These are phyloP conservation scores for Sminthopsis crassicaudata DNA, from an alignment of 2,113 vertebrate species.

Conservation along the genomic window DNA sequence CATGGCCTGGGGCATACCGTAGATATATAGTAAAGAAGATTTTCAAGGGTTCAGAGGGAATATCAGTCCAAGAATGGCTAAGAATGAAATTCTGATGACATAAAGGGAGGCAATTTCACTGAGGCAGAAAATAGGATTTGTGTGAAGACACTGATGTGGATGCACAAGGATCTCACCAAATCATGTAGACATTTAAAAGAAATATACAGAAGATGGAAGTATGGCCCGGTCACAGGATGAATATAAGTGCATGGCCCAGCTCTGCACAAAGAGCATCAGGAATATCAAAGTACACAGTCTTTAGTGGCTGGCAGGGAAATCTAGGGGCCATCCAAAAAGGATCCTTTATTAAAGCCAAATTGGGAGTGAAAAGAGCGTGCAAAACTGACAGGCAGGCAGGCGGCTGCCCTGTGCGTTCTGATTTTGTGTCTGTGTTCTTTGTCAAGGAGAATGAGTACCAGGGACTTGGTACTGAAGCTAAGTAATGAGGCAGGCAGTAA, in stretches of 20 bases:
- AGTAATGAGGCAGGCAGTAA: neutral
- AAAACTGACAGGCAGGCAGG: neutral
- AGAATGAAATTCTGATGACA: neutral
- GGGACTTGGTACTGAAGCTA: neutral
- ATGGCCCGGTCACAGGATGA: neutral
- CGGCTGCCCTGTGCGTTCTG: neutral
- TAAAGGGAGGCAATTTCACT: neutral
- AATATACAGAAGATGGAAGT: neutral
- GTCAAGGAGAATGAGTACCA: neutral
- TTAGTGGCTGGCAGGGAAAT: neutral
- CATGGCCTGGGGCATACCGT: neutral
- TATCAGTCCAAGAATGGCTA: neutral
- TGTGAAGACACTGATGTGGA: neutral
- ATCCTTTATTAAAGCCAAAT: neutral
- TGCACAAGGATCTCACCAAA: neutral
- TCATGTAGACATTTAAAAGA: neutral
- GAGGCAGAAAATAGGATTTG: neutral
- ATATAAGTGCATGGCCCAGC: neutral
- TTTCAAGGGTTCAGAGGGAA: neutral
- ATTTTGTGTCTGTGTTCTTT: neutral
- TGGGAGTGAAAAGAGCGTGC: neutral
- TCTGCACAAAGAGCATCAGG: neutral
- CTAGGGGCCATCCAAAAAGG: neutral
- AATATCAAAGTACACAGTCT: neutral
- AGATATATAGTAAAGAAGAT: neutral